Evolutionary conservation across 2,797 vertebrate genomes (phyloP), one percentile per base, ranked within the genome.

Genomic region (Pangasius larnaudii): DNA sequence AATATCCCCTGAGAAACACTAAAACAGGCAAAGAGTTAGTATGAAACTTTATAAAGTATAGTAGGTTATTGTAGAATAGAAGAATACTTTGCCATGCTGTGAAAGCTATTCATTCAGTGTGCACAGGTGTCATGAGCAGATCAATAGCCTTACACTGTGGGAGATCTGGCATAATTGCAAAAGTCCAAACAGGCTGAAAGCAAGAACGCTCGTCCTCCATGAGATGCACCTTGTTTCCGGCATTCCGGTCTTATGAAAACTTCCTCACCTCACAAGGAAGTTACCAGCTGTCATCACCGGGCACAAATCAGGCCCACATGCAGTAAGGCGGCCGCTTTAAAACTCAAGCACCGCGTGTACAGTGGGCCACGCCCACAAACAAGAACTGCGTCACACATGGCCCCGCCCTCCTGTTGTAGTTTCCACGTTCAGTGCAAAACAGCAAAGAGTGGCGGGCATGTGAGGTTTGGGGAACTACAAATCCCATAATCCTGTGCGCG

Each of bases 321-420:
- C 27, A 30, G 51, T 3, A 19, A 39, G 10, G 27, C 65, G 92
- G 91, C 91, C 91, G 90, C 65, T 91, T 87, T 79, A 53, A 69
- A 56, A 10, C 53, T 74, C 81, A 65, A 49, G 39, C n/a, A 67
- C 16, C 87, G 79, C 85, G 46, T 19, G 65, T 9, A 61, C 8
- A 19, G 49, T 39, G 4, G 2, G 33, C 30, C 89, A 89, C 94
- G 91, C 94, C 94, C 30, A 88, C 91, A 93, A 94, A 91, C 91
- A 92, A 53, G 79, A 1, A 18, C 1, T 1, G 1, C 42, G 67
- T 88, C 87, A 59, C 5, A 8, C 0, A 42, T 74, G 67, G 27
- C 59, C 63, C 87, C 91, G 89, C 91, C 93, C 22, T 36, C 2
- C 69, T 0, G 33, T 18, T 94, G 95, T 94, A 95, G 95, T 96